Evolutionary conservation across 92 coral and sea anemone species (phyloP).

Genomic region (Epizoanthus illoricatus): DNA sequence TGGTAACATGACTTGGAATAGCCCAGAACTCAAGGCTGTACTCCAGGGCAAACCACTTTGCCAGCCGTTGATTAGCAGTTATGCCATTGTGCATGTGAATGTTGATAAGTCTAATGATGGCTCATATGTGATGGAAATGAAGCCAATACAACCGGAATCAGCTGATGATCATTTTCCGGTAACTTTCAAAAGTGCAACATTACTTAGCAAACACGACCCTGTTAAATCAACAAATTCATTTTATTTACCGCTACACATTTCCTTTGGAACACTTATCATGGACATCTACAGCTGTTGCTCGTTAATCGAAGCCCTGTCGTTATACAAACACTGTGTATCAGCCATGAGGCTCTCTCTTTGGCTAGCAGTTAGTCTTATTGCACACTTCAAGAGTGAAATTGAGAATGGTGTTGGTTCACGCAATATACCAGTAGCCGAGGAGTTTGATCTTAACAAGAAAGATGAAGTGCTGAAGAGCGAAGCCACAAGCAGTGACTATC

Average conservation of each 20-base stretch:
- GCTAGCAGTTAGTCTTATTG: constrained; percentile 6
- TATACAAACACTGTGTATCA: background rate
- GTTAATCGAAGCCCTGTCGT: constrained; percentile 21
- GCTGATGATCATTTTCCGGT: too few species aligned
- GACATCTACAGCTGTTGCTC: constrained; percentile 28
- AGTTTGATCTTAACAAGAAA: background rate
- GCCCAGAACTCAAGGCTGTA: constrained; percentile 16
- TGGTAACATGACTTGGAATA: constrained; percentile 5
- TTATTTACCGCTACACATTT: constrained; percentile 17
- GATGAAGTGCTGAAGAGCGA: background rate
- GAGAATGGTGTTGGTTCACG: background rate
- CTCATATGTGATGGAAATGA: background rate
- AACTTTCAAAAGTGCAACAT: background rate
- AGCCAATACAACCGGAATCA: too few species aligned
- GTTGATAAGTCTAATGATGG: background rate
- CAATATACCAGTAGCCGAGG: constrained; percentile 11
- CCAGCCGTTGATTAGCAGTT: constrained; percentile 20
- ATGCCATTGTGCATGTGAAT: constrained; percentile 2
- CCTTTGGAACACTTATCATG: constrained; percentile 4
- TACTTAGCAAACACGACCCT: background rate
- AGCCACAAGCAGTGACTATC: background rate
- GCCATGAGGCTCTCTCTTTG: constrained; percentile 27
- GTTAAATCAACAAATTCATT: background rate
- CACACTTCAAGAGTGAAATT: constrained; percentile 21
- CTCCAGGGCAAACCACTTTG: constrained; percentile 4